Conservation (phyloP, 35 echinoderm and acorn worm species). For the Heliocidaris tuberculata region DNA sequence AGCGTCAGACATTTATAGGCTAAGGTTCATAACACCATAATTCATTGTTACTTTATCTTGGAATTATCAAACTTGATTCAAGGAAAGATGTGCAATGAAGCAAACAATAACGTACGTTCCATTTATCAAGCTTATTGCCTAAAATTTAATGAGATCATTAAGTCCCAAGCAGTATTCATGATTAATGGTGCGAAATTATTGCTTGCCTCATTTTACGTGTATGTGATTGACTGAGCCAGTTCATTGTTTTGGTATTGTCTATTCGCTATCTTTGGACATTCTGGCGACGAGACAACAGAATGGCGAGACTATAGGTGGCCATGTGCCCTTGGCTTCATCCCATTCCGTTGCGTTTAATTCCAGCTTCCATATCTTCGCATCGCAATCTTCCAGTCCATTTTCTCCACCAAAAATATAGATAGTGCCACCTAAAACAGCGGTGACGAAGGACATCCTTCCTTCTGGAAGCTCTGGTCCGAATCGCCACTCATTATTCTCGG, state of each 20-base stretch:
- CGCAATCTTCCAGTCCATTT: conserved; percentile 59
- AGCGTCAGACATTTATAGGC: background rate
- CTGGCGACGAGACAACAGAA: conserved; percentile 80
- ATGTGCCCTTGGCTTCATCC: conserved; percentile 76
- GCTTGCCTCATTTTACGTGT: background rate
- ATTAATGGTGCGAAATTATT: background rate
- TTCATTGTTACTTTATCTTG: background rate
- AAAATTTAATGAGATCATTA: background rate
- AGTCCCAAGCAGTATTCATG: background rate
- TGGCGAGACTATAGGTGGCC: conserved; percentile 77
- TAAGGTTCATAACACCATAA: background rate
- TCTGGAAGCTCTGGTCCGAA: conserved; percentile 98
- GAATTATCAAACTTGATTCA: background rate
- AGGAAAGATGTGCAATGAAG: background rate
- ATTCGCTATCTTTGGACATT: conserved; percentile 78
- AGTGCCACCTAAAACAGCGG: conserved; percentile 64
- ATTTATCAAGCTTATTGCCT: background rate
- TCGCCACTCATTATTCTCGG: conserved; percentile 91
- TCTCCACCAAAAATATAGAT: conserved; percentile 89
- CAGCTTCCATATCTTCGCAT: conserved; percentile 66
- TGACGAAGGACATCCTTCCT: conserved; percentile 73
- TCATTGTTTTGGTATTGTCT: background rate
- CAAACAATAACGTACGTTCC: background rate
- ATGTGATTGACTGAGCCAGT: background rate
- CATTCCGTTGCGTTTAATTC: conserved; percentile 58